Percentiles rank a stretch among this genome's conserved stretches.
These are phyloP conservation scores for Deroptyus accipitrinus DNA, from an alignment of 2,113 vertebrate genomes.

Conservation along the genomic window DNA sequence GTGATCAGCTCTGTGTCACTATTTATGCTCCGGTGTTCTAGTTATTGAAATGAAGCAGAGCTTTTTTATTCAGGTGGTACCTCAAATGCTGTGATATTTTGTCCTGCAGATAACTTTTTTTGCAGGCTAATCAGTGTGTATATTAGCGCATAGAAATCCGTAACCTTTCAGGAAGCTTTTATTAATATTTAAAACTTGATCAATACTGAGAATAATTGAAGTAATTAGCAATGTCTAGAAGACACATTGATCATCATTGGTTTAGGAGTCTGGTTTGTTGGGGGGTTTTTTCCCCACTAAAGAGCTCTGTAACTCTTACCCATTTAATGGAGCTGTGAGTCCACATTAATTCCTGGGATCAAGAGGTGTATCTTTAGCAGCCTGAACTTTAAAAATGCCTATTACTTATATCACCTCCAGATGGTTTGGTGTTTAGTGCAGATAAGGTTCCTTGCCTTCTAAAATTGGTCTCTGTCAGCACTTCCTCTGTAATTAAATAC, in stretches of 20 bases:
- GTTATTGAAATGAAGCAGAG: not conserved
- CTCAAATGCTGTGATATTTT: not conserved
- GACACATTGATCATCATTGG: not conserved
- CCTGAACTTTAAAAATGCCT: not conserved
- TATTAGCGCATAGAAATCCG: not conserved
- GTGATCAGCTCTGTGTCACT: not conserved
- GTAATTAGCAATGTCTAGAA: not conserved
- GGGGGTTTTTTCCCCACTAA: not conserved
- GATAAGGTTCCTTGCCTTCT: not conserved
- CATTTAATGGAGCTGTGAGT: not conserved
- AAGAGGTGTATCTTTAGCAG: not conserved
- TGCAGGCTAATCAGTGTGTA: not conserved
- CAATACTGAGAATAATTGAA: not conserved
- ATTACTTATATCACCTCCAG: not conserved
- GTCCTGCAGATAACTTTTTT: not conserved
- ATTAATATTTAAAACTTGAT: not conserved
- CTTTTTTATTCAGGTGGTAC: not conserved
- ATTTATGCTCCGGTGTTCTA: not conserved
- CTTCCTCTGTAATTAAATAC: not conserved
- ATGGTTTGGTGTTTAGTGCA: not conserved
- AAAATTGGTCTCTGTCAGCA: not conserved
- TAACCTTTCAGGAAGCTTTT: not conserved
- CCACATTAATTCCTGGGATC: not conserved
- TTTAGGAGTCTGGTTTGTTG: not conserved
- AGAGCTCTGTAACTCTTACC: not conserved